Evolutionary conservation across 2,113 vertebrate genomes (phyloP).

Genomic region (Abramis brama): DNA sequence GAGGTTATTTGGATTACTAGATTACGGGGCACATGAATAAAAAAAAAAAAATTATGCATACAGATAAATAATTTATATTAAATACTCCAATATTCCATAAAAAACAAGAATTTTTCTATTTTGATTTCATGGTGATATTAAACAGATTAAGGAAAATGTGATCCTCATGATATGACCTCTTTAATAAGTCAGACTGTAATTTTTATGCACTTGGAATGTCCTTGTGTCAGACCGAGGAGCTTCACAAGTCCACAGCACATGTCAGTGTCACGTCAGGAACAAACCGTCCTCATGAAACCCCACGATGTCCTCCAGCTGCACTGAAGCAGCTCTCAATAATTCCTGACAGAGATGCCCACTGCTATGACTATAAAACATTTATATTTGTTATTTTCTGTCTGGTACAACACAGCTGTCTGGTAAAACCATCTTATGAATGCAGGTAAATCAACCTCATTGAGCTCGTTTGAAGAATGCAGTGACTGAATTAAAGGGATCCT

Average conservation of each 20-base stretch:
- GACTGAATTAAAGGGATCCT: not conserved
- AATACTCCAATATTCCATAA: no score
- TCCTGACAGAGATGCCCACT: constrained; percentile 64
- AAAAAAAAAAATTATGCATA: no score
- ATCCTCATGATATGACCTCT: not conserved
- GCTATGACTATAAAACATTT: constrained; percentile 62
- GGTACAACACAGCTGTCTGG: constrained; percentile 48
- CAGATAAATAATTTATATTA: no score
- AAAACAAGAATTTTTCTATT: no score
- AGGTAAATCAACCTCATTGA: no score
- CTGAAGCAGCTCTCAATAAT: constrained; percentile 63
- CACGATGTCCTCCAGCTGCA: constrained; percentile 22
- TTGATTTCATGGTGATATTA: no score
- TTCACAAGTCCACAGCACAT: not conserved
- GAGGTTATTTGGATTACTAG: no score
- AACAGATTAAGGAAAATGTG: not conserved
- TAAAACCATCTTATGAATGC: not conserved
- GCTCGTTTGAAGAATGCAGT: not conserved
- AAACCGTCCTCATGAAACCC: not conserved
- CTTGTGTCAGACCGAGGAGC: not conserved
- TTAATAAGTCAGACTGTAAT: not conserved
- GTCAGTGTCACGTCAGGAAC: constrained; percentile 17
- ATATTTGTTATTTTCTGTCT: constrained; percentile 60
- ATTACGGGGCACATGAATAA: no score
- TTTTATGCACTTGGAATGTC: not conserved